Conservation (phyloP, 2,113 vertebrate genomes). For the Haplochromis burtoni region DNA sequence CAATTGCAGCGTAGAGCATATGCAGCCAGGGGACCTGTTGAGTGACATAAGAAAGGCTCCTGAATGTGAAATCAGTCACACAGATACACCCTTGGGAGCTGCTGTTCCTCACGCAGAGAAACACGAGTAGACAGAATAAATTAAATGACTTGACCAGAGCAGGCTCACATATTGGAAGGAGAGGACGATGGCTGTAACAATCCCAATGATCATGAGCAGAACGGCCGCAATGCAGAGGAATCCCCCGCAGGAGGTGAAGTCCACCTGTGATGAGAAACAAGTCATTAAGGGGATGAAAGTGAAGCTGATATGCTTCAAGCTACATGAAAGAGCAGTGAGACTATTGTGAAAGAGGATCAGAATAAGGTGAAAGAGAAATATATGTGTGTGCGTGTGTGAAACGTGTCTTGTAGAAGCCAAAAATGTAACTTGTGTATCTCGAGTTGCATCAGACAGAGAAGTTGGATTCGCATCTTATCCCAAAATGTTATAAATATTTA, state of each 20-base stretch:
- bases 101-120: background rate
- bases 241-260: conserved; percentile 90
- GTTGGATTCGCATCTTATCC: conserved; percentile 34
- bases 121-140: background rate
- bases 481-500: conserved; percentile 66
- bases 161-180: conserved; percentile 87
- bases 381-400: background rate
- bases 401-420: background rate
- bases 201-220: conserved; percentile 81
- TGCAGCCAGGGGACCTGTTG: conserved; percentile 86
- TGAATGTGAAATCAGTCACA: conserved; percentile 9
- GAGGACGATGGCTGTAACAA: conserved; percentile 82
- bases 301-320: conserved; percentile 1
- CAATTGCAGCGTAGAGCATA: conserved; percentile 88
- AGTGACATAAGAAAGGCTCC: conserved; percentile 25
- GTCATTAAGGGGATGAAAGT: conserved; percentile 31
- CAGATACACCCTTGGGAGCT: background rate
- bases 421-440: conserved; percentile 21
- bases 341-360: background rate
- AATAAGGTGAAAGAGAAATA: background rate
- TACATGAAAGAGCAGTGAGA: background rate
- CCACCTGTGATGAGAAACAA: conserved; percentile 76
- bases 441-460: conserved; percentile 31
- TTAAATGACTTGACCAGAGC: background rate
- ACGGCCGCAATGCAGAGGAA: conserved; percentile 83